These are phyloP conservation scores for Malthinus flaveolus DNA, from an alignment of 2,888 invertebrate species.

Conservation along the genomic window DNA sequence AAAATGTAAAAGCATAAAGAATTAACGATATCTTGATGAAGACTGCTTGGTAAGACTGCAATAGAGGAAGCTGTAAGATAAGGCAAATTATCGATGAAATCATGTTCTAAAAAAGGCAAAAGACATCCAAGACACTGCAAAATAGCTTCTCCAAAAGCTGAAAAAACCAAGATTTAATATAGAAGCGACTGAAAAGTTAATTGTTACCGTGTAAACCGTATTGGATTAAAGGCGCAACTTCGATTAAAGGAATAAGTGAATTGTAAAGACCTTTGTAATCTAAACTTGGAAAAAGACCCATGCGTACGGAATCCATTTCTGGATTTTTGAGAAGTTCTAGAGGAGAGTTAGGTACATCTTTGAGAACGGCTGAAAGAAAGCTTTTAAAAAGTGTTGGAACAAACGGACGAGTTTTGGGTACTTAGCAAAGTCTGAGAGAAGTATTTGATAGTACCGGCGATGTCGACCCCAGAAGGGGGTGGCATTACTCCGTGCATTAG, in stretches of 20 bases:
- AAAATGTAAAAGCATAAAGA: constrained; percentile 93
- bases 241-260: constrained; percentile 86
- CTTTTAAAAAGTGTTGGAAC: too few relatives aligned
- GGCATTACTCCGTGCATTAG: constrained; percentile 90
- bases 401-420: constrained; percentile 53
- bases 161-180: constrained; percentile 5
- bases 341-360: constrained; percentile 94
- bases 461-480: constrained; percentile 91
- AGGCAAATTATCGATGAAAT: constrained; percentile 93
- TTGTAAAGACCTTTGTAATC: constrained; percentile 96
- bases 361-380: constrained; percentile 76
- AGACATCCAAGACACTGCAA: constrained; percentile 93
- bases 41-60: constrained; percentile 83
- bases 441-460: constrained; percentile 96
- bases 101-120: constrained; percentile 94
- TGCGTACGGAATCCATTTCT: constrained; percentile 81
- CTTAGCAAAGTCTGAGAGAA: constrained; percentile 96
- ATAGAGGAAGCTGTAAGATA: constrained; percentile 93
- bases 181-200: not conserved
- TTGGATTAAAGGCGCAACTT: constrained; percentile 90
- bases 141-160: constrained; percentile 91
- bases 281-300: constrained; percentile 92
- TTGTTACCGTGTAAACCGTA: constrained; percentile 78
- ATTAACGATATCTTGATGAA: constrained; percentile 95
- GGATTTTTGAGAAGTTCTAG: constrained; percentile 88